Evolutionary conservation across 2,888 invertebrate species (phyloP).

Genomic region (Cosmia trapezina): DNA sequence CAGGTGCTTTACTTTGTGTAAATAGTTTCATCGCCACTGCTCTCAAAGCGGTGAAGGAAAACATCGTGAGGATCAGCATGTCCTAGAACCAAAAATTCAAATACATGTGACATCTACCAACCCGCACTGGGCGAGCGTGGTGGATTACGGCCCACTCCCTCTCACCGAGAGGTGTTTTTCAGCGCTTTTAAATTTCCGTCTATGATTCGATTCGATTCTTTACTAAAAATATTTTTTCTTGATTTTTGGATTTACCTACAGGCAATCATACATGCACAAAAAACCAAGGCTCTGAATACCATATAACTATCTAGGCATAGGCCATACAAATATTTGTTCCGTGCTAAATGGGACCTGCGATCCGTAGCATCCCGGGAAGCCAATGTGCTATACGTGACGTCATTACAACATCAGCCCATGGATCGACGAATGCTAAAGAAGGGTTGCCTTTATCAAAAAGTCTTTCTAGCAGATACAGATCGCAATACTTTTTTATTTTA

Average conservation of each 20-base stretch:
- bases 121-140: no score
- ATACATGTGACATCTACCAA: no score
- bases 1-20: no score
- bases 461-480: background rate
- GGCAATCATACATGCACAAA: constrained; percentile 1
- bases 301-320: background rate
- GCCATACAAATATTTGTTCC: constrained; percentile 32
- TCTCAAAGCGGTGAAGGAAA: no score
- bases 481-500: background rate
- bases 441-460: background rate
- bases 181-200: no score
- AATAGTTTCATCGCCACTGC: no score
- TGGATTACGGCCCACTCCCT: no score
- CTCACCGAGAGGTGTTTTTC: no score
- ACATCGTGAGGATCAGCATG: no score
- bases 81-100: no score
- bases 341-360: background rate
- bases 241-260: background rate
- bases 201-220: no score
- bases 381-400: constrained; percentile 26
- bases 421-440: background rate
- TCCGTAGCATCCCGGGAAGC: constrained; percentile 3
- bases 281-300: background rate
- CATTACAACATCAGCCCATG: constrained; percentile 12
- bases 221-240: background rate